Conservation (phyloP, 2,797 vertebrate species). For the Gallinago stenura region DNA sequence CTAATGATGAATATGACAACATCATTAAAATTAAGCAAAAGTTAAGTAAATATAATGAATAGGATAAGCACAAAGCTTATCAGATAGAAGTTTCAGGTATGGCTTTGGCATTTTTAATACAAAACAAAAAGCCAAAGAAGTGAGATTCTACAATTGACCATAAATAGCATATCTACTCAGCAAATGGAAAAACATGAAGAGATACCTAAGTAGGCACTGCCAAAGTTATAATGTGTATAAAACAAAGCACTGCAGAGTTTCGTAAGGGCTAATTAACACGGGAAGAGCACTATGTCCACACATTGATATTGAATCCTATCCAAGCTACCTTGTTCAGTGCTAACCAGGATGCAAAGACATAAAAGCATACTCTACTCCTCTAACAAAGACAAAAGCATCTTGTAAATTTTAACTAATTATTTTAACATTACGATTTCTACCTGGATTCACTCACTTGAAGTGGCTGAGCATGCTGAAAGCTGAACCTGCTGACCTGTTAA, state of each 20-base stretch:
- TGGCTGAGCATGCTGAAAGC: background rate
- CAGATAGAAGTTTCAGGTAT: background rate
- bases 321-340: background rate
- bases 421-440: slow-evolving; percentile 2
- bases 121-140: background rate
- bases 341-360: background rate
- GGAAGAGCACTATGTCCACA: background rate
- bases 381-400: background rate
- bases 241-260: background rate
- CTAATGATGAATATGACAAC: background rate
- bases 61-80: background rate
- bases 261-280: background rate
- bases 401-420: background rate
- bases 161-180: background rate
- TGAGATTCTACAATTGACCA: background rate
- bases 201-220: background rate
- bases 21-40: background rate
- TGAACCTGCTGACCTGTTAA: background rate
- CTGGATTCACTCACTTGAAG: background rate
- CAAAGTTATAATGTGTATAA: background rate
- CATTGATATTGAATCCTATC: background rate
- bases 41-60: background rate
- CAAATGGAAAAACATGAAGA: background rate
- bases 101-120: background rate
- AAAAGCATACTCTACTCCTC: background rate